Base-by-base conservation (phyloP, 2,113 vertebrate genomes). In the Gasterosteus nipponicus region DNA sequence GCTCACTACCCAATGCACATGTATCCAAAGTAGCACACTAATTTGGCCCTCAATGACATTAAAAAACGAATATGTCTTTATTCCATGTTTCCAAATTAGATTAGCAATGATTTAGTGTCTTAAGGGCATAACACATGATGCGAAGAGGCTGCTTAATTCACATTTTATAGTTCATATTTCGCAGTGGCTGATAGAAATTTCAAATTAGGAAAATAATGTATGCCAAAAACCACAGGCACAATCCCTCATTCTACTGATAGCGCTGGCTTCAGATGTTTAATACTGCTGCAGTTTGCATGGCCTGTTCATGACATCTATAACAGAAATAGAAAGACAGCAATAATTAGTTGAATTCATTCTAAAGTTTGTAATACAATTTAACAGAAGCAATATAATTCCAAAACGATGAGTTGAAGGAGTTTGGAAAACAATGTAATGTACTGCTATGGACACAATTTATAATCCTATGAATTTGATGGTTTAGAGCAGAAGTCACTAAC, bases 81-180 rank as follows among this genome's bases (percentile, higher is more conserved):
- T 78, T 69, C 62, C 49, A 66, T 81, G 46, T 78, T 76, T 80
- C 62, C 47, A 75, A 69, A 84, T 79, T 47, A 59, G 72, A 83
- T 83, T 47, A 72, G 57, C 54, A 89, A 54, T 72, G 84, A 86
- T 86, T 86, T 78, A 54, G 41, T 68, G 77, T 82, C 79, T 42
- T 63, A 41, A 46, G 35, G 69, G 54, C 59, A 66, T 39, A 73
- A 72, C 74, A 68, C 75, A 81, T 26, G 59, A 61, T 2, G 29
- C n/a, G 62, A 54, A 73, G 60, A 65, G 68, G 73, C 79, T 86
- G 64, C 61, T 83, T 86, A 63, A 84, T 80, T 82, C 83, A 82
- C 51, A 56, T 68, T 59, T 73, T 64, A 74, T 66, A 54, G 59
- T 79, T 78, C 57, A 73, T 76, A 74, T 85, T 86, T 86, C 49